These are phyloP conservation scores for Drosophila longiperda DNA, from an alignment of 2,888 invertebrate genomes.

Conservation along the genomic window DNA sequence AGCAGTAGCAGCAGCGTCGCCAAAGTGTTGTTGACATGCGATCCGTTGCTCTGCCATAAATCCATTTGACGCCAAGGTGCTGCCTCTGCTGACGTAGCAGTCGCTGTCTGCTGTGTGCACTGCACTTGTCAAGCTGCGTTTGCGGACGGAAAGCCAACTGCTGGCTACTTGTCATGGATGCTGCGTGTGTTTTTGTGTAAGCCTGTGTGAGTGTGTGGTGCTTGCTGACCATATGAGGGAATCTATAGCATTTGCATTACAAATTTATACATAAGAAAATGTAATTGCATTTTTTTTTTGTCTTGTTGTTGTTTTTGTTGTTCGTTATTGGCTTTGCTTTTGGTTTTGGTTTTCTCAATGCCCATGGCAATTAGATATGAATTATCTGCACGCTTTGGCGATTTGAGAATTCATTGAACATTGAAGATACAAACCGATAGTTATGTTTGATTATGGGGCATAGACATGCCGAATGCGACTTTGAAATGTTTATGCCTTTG, in stretches of 20 bases:
- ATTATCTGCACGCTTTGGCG: slow-evolving; percentile 77
- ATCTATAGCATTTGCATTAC: slow-evolving; percentile 62
- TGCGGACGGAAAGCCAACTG: slow-evolving; percentile 52
- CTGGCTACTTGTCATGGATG: slow-evolving; percentile 57
- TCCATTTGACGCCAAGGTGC: slow-evolving; percentile 53
- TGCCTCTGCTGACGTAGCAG: slow-evolving; percentile 3
- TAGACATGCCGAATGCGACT: slow-evolving; percentile 17
- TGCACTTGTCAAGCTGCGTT: slow-evolving; percentile 73
- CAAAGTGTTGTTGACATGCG: slow-evolving; percentile 72
- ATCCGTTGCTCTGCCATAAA: slow-evolving; percentile 60
- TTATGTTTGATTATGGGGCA: slow-evolving; percentile 36
- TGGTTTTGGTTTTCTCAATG: slow-evolving; percentile 25
- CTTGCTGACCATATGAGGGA: slow-evolving; percentile 43
- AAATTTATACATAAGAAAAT: slow-evolving; percentile 56
- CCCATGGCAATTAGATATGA: slow-evolving; percentile 71
- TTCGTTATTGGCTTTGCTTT: slow-evolving; percentile 5
- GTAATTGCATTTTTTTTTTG: slow-evolving; percentile 4
- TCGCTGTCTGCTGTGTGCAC: slow-evolving; percentile 62
- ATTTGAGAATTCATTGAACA: slow-evolving; percentile 76
- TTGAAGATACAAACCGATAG: slow-evolving; percentile 54
- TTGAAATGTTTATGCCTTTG: slow-evolving; percentile 19
- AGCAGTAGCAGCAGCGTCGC: slow-evolving; percentile 49
- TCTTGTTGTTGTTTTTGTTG: neutral
- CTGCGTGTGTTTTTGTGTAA: slow-evolving; percentile 13
- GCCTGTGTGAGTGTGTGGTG: slow-evolving; percentile 1